Conservation (phyloP, 1,140 invertebrate genomes). For the Oncopodura yosiiana region DNA sequence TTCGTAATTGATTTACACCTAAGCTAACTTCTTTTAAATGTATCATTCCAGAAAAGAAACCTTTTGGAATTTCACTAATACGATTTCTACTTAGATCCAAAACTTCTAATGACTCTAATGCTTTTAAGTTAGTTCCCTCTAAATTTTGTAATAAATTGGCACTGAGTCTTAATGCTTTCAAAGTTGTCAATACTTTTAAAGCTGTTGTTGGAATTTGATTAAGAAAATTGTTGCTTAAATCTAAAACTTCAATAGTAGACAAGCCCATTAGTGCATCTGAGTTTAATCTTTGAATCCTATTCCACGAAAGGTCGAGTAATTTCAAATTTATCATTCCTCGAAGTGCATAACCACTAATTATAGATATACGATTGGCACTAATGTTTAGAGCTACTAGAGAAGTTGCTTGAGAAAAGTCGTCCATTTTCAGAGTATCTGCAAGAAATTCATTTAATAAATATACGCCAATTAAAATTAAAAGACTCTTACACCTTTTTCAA, state of each 20-base stretch:
- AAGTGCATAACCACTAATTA: constrained; percentile 63
- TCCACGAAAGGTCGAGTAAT: constrained; percentile 60
- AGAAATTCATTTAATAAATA: background rate
- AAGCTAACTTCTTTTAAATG: constrained; percentile 64
- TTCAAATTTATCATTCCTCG: constrained; percentile 53
- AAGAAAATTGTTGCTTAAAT: constrained; percentile 76
- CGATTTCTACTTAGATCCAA: constrained; percentile 75
- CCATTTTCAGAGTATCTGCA: constrained; percentile 25
- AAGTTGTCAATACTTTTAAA: constrained; percentile 53
- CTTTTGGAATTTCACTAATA: constrained; percentile 64
- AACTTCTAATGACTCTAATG: constrained; percentile 55
- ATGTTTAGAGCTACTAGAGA: constrained; percentile 60
- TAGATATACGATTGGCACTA: constrained; percentile 60
- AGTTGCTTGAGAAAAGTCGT: constrained; percentile 22
- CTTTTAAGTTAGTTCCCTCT: constrained; percentile 55
- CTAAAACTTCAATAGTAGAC: constrained; percentile 59
- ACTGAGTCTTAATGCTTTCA: constrained; percentile 66
- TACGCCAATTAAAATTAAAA: background rate
- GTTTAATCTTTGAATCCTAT: constrained; percentile 63
- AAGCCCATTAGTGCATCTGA: constrained; percentile 66
- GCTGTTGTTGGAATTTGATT: constrained; percentile 65
- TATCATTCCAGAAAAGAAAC: constrained; percentile 62
- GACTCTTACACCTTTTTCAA: too few species aligned
- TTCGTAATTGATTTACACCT: constrained; percentile 72
- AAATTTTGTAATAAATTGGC: constrained; percentile 71